These are phyloP conservation scores for Thalassaphorura encarpata DNA, from an alignment of 1,140 invertebrate species.

Conservation along the genomic window DNA sequence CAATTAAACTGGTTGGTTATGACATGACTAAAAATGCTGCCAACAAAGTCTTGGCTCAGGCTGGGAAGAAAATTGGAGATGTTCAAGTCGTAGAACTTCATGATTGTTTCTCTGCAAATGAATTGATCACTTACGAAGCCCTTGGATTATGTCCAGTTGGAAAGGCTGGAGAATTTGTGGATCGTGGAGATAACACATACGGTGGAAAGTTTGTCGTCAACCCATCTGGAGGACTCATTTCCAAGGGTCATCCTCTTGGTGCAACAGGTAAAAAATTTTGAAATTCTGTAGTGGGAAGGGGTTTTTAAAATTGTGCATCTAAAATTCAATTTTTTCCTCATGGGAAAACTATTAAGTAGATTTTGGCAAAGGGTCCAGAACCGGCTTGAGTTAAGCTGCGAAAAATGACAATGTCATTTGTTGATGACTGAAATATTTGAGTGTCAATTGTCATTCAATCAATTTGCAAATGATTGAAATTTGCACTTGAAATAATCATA, in stretches of 20 bases:
- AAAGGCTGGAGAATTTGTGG: constrained; percentile 83
- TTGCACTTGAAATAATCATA: too few species aligned
- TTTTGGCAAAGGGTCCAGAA: too few species aligned
- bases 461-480: too few species aligned
- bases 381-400: too few species aligned
- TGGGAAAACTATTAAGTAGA: too few species aligned
- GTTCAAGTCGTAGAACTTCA: constrained; percentile 98
- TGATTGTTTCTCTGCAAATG: constrained; percentile 97
- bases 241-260: constrained; percentile 96
- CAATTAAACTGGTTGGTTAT: constrained; percentile 86
- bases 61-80: constrained; percentile 61
- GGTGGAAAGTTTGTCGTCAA: constrained; percentile 95
- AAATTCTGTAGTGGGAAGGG: too few species aligned
- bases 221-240: constrained; percentile 94
- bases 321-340: too few species aligned
- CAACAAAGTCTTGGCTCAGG: constrained; percentile 65
- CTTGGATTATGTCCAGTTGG: constrained; percentile 84
- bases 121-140: constrained; percentile 95
- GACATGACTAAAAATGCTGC: constrained; percentile 89
- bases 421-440: too few species aligned
- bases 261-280: constrained; percentile 67
- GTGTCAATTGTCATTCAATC: too few species aligned
- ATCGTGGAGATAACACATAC: constrained; percentile 92
- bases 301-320: too few species aligned
- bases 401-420: too few species aligned